A percentile compares a stretch with the other conserved stretches of the same genome.
Conservation (phyloP, 2,888 invertebrate genomes). For the Sipha maydis region DNA sequence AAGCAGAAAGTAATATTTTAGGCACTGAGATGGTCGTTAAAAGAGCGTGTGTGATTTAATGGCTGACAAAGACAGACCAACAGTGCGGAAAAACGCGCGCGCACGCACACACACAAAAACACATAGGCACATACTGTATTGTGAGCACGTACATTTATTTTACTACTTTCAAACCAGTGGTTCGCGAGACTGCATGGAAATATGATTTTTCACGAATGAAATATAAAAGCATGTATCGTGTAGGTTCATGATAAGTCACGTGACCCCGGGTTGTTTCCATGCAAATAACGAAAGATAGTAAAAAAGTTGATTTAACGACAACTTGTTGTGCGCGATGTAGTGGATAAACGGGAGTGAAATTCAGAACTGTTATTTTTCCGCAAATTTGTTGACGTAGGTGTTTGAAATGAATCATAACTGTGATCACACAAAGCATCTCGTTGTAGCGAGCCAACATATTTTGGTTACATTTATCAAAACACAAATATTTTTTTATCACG, state of each 20-base stretch:
- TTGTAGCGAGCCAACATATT: not conserved
- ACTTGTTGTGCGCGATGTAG: slow-evolving; percentile 7
- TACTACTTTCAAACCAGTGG: not conserved
- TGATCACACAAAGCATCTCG: not conserved
- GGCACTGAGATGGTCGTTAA: not conserved
- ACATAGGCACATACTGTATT: not conserved
- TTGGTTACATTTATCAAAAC: slow-evolving; percentile 12
- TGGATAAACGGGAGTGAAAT: slow-evolving; percentile 6
- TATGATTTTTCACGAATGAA: slow-evolving; percentile 24
- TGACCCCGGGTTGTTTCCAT: slow-evolving; percentile 11
- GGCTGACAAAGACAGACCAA: slow-evolving; percentile 33
- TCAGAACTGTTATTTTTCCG: slow-evolving; percentile 19
- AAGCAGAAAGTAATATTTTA: not conserved
- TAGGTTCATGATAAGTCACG: slow-evolving; percentile 16
- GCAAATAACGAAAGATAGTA: not conserved
- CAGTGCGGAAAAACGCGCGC: too few species aligned
- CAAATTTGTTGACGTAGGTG: slow-evolving; percentile 22
- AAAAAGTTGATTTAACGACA: slow-evolving; percentile 12
- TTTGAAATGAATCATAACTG: not conserved
- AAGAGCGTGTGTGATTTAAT: slow-evolving; percentile 33
- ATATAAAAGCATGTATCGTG: not conserved
- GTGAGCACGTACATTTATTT: not conserved
- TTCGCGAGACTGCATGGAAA: not conserved
- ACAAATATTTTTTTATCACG: not conserved
- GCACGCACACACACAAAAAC: not conserved